Conservation (phyloP, 1,140 invertebrate species). For the Leptinotarsa undecemlineata region DNA sequence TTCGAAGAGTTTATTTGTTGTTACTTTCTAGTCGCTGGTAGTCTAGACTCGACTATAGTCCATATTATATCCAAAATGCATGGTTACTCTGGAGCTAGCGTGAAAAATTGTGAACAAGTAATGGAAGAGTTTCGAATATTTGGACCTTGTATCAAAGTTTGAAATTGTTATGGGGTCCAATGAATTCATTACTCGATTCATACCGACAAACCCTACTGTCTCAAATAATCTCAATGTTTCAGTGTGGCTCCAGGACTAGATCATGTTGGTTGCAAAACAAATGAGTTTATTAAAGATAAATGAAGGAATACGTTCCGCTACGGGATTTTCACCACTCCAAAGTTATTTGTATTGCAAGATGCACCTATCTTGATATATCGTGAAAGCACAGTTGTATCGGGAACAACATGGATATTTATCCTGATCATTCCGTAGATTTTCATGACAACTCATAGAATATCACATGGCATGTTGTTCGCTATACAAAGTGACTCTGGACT, state of each 20-base stretch:
- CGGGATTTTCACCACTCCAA: background rate
- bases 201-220: too few species aligned
- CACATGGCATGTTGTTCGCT: background rate
- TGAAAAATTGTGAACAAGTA: too few species aligned
- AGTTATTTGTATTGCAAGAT: background rate
- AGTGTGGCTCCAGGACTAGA: background rate
- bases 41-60: slow-evolving; percentile 30
- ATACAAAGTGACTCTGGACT: background rate
- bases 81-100: background rate
- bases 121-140: too few species aligned
- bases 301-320: background rate
- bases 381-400: background rate
- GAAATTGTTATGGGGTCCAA: too few species aligned
- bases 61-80: slow-evolving; percentile 11
- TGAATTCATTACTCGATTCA: too few species aligned
- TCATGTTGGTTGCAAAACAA: background rate
- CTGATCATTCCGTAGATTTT: background rate
- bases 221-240: too few species aligned
- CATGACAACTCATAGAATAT: background rate
- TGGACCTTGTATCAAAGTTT: too few species aligned
- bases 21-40: slow-evolving; percentile 38
- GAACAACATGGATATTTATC: background rate
- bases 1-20: slow-evolving; percentile 33
- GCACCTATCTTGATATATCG: slow-evolving; percentile 2
- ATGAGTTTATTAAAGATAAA: background rate